Conservation (phyloP, 2,113 vertebrate species). For the Halcyon malimbica region DNA sequence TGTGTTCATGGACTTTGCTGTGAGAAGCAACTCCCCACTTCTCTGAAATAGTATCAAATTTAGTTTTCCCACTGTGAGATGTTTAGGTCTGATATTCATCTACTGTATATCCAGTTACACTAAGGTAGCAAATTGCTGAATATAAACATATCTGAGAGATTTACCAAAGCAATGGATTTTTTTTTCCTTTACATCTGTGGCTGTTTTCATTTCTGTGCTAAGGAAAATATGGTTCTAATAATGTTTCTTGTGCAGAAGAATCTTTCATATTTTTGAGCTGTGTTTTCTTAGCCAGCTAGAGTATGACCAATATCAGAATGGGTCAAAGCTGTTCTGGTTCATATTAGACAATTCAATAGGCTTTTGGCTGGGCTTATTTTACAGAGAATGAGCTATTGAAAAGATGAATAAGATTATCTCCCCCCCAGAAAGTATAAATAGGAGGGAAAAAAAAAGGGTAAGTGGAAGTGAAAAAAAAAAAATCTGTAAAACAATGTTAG, state of each 20-base stretch:
- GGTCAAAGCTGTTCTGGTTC: slow-evolving; percentile 32
- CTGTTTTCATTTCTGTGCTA: not conserved
- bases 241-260: slow-evolving; percentile 2
- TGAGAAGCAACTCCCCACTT: not conserved
- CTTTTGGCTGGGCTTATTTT: slow-evolving; percentile 26
- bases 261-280: not conserved
- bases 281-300: slow-evolving; percentile 14
- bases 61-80: not conserved
- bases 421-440: not conserved
- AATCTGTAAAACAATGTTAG: not conserved
- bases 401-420: not conserved
- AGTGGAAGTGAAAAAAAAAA: not conserved
- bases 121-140: not conserved
- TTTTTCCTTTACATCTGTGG: not conserved
- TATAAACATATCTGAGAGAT: not conserved
- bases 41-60: not conserved
- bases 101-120: not conserved
- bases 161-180: not conserved
- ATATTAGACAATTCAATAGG: slow-evolving; percentile 9
- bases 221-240: slow-evolving; percentile 45
- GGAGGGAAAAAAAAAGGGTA: not conserved
- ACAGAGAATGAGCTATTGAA: slow-evolving; percentile 5
- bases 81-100: not conserved
- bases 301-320: not conserved
- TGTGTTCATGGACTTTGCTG: not conserved